phyloP scores from a whole-genome alignment of 2,113 vertebrate species.

The Anoura caudifer region DNA sequence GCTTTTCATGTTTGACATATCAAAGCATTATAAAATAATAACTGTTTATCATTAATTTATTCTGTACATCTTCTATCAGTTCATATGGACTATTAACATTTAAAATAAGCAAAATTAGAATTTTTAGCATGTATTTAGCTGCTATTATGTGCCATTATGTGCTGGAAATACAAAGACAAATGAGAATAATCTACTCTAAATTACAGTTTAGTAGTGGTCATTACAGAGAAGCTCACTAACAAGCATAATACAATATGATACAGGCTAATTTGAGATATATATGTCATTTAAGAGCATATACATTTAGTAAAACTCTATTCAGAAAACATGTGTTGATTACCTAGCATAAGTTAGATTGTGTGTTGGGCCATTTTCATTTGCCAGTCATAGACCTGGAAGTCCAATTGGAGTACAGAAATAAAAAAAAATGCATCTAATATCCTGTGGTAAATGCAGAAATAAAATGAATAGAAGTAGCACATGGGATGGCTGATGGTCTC shows the following conservation, averaged over 20 bases:
- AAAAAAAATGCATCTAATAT: not conserved
- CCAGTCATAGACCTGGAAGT: not conserved
- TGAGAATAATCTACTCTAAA: not conserved
- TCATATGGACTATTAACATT: not conserved
- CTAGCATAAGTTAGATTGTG: not conserved
- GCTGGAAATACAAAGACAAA: not conserved
- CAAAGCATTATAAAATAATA: not conserved
- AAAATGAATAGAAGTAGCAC: not conserved
- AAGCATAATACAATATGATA: not conserved
- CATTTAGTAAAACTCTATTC: not conserved
- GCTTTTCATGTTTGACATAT: not conserved
- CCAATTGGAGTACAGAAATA: not conserved
- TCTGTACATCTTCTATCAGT: not conserved
- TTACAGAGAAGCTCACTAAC: not conserved
- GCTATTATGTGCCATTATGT: not conserved
- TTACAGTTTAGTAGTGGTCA: not conserved
- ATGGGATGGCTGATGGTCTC: not conserved
- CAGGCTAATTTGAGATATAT: not conserved
- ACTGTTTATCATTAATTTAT: not conserved
- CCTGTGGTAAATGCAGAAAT: not conserved
- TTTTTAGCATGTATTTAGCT: not conserved
- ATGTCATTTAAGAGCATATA: not conserved
- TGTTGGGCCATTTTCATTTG: not conserved
- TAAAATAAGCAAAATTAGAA: not conserved
- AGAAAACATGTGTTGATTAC: not conserved